These are phyloP conservation scores for Epizoanthus rinbou DNA, from an alignment of 92 coral and sea anemone species.

Conservation along the genomic window DNA sequence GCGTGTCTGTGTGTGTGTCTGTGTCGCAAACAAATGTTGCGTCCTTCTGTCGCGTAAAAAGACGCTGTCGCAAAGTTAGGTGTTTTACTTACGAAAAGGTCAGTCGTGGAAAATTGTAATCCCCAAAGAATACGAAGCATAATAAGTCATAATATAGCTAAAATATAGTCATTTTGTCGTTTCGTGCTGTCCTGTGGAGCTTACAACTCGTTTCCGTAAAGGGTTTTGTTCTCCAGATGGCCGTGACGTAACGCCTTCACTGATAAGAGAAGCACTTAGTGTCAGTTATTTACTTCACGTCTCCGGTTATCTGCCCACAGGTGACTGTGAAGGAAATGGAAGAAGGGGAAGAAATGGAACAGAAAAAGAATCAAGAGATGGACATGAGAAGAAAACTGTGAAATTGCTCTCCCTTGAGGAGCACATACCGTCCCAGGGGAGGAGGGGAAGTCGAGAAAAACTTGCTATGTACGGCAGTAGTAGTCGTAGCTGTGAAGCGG, in stretches of 20 bases:
- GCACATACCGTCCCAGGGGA: background rate
- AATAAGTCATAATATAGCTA: no score
- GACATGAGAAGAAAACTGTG: constrained; percentile 46
- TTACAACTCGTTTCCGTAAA: no score
- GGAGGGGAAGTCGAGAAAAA: constrained; percentile 51
- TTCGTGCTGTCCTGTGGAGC: no score
- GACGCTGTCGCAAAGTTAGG: no score
- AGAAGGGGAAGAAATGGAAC: constrained; percentile 21
- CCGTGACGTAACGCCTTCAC: no score
- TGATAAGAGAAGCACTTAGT: no score
- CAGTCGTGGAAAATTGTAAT: no score
- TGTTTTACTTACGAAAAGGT: no score
- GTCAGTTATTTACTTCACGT: background rate
- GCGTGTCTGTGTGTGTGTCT: background rate
- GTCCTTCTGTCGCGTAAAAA: no score
- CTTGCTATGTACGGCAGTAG: constrained; percentile 80
- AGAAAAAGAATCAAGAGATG: background rate
- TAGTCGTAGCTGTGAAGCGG: constrained; percentile 98
- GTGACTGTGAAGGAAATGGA: constrained; percentile 34
- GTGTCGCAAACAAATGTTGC: background rate
- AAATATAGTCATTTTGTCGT: no score
- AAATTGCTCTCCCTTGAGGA: constrained; percentile 40
- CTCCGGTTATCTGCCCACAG: background rate
- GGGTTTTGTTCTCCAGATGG: no score
- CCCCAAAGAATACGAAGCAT: no score